These are phyloP conservation scores for Phalera bucephala DNA, from an alignment of 2,888 invertebrate genomes.

Conservation along the genomic window DNA sequence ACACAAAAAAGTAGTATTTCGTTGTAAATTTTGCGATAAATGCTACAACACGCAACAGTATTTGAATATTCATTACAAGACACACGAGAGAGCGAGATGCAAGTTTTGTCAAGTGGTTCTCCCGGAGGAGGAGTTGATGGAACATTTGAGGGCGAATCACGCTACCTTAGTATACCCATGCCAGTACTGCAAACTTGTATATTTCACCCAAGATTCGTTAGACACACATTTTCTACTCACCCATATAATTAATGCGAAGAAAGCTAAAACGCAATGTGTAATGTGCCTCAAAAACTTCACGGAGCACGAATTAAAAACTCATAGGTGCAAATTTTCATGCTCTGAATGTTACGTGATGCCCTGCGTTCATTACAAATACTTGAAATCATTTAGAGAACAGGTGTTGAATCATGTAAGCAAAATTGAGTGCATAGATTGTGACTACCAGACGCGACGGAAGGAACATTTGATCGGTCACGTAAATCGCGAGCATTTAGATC, in stretches of 20 bases:
- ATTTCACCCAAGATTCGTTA: conserved; percentile 40
- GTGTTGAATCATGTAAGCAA: conserved; percentile 36
- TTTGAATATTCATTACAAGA: conserved; percentile 47
- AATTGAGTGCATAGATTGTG: conserved; percentile 51
- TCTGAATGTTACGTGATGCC: conserved; percentile 46
- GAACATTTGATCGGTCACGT: conserved; percentile 51
- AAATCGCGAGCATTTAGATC: conserved; percentile 54
- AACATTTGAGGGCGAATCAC: conserved; percentile 45
- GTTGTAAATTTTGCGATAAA: conserved; percentile 47
- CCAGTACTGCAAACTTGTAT: conserved; percentile 45
- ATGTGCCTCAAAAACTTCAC: conserved; percentile 47
- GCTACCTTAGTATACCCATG: conserved; percentile 39
- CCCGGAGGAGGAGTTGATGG: conserved; percentile 35
- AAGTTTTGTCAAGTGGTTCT: conserved; percentile 42
- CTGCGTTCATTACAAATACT: conserved; percentile 51
- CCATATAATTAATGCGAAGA: conserved; percentile 33
- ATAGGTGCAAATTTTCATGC: conserved; percentile 53
- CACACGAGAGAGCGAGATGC: conserved; percentile 42
- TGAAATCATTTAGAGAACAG: conserved; percentile 51
- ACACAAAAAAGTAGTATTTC: conserved; percentile 38
- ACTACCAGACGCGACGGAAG: conserved; percentile 49
- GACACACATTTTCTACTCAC: conserved; percentile 43
- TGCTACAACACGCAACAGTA: conserved; percentile 46
- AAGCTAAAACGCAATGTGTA: conserved; percentile 36
- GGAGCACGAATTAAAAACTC: conserved; percentile 34